These are phyloP conservation scores for Artemia sp. DNA, from an alignment of 2,888 invertebrate genomes.

Conservation along the genomic window DNA sequence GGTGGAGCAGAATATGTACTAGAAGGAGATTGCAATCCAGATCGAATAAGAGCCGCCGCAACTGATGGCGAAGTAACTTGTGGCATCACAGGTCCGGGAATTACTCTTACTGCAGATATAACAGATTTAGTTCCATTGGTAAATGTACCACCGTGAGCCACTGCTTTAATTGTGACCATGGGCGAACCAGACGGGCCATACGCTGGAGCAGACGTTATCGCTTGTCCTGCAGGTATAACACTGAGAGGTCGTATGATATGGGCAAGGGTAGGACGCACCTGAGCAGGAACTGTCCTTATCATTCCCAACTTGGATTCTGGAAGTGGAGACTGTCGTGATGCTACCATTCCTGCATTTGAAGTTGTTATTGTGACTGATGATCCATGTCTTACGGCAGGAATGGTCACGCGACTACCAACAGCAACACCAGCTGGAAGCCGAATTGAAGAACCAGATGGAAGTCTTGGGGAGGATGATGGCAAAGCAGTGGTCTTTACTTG, in stretches of 20 bases:
- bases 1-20: not conserved
- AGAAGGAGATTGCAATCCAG: conserved; percentile 10
- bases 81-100: not conserved
- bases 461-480: not conserved
- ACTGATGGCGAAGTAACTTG: not conserved
- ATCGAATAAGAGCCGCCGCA: not conserved
- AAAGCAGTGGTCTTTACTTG: not conserved
- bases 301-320: not conserved
- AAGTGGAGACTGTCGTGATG: conserved; percentile 10
- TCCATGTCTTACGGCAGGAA: not conserved
- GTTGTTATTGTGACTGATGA: not conserved
- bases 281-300: conserved; percentile 1
- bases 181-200: not conserved
- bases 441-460: not conserved
- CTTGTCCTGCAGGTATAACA: not conserved
- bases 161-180: not conserved
- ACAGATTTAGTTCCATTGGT: not conserved
- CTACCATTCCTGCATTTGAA: not conserved
- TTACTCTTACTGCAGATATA: not conserved
- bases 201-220: not conserved
- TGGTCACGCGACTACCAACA: not conserved
- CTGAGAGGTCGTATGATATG: not conserved
- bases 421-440: conserved; percentile 12
- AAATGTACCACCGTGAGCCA: not conserved
- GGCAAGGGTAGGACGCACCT: not conserved